These are phyloP conservation scores for Dryadula phaetusa DNA, from an alignment of 2,888 invertebrate species.

Conservation along the genomic window DNA sequence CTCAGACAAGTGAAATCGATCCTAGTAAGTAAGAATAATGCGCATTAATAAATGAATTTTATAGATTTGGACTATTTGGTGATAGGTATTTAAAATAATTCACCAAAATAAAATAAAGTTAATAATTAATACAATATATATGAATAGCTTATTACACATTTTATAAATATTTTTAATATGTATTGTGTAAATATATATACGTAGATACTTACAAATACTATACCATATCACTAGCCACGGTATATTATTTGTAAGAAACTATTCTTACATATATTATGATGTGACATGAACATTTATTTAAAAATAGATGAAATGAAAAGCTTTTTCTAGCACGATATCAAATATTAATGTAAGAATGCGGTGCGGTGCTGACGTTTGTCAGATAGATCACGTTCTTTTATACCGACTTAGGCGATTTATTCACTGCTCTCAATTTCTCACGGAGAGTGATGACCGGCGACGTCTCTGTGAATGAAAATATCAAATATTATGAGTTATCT, in stretches of 20 bases:
- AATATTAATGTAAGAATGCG: slow-evolving; percentile 17
- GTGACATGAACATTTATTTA: neutral
- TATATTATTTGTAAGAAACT: too few species aligned
- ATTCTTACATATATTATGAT: neutral
- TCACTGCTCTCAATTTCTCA: slow-evolving; percentile 66
- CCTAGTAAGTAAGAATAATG: slow-evolving; percentile 16
- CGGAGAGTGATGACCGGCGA: slow-evolving; percentile 45
- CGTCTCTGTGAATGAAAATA: slow-evolving; percentile 49
- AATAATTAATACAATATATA: too few species aligned
- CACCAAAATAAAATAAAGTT: neutral
- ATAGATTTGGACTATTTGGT: neutral
- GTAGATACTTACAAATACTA: neutral
- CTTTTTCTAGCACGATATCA: slow-evolving; percentile 2
- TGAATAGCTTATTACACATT: too few species aligned
- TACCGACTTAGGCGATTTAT: slow-evolving; percentile 51
- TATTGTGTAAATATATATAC: neutral
- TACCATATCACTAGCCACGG: too few species aligned
- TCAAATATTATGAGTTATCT: slow-evolving; percentile 11
- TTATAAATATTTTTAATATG: too few species aligned
- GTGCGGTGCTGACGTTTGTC: slow-evolving; percentile 43
- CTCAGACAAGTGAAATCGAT: slow-evolving; percentile 45
- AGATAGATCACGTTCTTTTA: slow-evolving; percentile 69
- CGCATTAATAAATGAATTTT: slow-evolving; percentile 7
- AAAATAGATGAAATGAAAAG: slow-evolving; percentile 9
- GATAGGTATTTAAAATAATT: neutral